phyloP scores from a whole-genome alignment of 2,888 invertebrate species.

The Meandrusa payeni region DNA sequence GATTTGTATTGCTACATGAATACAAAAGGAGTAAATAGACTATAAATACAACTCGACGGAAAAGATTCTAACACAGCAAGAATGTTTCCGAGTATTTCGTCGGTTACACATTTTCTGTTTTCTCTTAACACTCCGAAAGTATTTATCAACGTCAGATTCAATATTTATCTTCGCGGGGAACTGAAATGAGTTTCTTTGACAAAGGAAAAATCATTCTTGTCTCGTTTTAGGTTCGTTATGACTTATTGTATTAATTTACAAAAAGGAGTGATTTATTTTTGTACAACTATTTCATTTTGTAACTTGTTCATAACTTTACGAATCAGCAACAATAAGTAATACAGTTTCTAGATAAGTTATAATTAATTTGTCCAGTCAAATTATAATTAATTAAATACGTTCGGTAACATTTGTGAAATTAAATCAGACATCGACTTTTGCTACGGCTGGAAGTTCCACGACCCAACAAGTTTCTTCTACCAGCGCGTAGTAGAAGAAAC shows the following conservation, averaged over 20 bases:
- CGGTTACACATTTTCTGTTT: constrained; percentile 8
- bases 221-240: constrained; percentile 8
- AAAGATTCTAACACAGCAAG: not conserved
- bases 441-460: too few relatives aligned
- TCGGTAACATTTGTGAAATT: too few relatives aligned
- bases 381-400: too few relatives aligned
- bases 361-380: too few relatives aligned
- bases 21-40: too few relatives aligned
- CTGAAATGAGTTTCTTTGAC: constrained; percentile 17
- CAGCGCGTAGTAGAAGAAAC: too few relatives aligned
- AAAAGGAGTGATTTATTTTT: not conserved
- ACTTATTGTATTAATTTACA: constrained; percentile 16
- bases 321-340: too few relatives aligned
- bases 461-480: too few relatives aligned
- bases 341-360: too few relatives aligned
- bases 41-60: not conserved
- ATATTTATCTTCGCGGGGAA: constrained; percentile 21
- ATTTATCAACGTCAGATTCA: constrained; percentile 23
- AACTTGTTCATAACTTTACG: too few relatives aligned
- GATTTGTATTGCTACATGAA: too few relatives aligned
- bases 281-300: not conserved
- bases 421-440: too few relatives aligned
- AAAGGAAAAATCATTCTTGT: constrained; percentile 14
- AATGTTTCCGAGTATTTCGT: constrained; percentile 1
- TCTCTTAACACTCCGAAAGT: constrained; percentile 15